Base-by-base conservation (phyloP, 2,888 invertebrate genomes). In the Lasioglossum leucozonium region DNA sequence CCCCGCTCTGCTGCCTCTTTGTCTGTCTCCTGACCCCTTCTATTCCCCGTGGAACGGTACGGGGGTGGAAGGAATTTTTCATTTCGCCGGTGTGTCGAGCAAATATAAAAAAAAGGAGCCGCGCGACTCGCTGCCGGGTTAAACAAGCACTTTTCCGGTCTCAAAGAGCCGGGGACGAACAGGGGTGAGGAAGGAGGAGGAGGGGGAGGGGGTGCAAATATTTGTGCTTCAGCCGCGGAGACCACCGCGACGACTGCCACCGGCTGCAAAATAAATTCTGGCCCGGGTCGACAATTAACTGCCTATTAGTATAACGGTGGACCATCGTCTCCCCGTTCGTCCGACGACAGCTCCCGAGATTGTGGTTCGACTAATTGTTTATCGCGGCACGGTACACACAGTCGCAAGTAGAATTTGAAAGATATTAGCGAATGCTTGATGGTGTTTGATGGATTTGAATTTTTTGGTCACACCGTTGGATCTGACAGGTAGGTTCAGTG, bases 171-270 rank as follows among this genome's bases (percentile, higher is more conserved):
- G 18, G 37, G 42, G 34, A 55, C 2, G 13, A 6, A 67, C 37
- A 55, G 71, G 69, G 55, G 84, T 10, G 51, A 3, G 51, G n/a
- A 3, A 10, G 22, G 47, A 22, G 47, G 51, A n/a, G n/a, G 84
- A n/a, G 51, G 10, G 51, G n/a, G 8, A 10, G 22, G 47, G 47
- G 47, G 51, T 51, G 81, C 77, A 89, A 89, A 89, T 89, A 89
- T 89, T 89, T 89, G 82, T 80, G n/a, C 65, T 81, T 71, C 87
- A 47, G 55, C 84, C 75, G 47, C 65, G 72, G 67, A 34, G 71
- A 26, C 44, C 71, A n/a, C 44, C 40, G n/a, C 42, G 40, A 42
- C 58, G 58, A 58, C 65, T 65, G 72, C 47, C 51, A 30, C 18
- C 34, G 30, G 18, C 18, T 51, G 51, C 10, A 47, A 72, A 72